Percentiles rank a stretch among this genome's conserved stretches.
These are phyloP conservation scores for Phyllotreta striolata DNA, from an alignment of 2,888 invertebrate genomes.

Conservation along the genomic window DNA sequence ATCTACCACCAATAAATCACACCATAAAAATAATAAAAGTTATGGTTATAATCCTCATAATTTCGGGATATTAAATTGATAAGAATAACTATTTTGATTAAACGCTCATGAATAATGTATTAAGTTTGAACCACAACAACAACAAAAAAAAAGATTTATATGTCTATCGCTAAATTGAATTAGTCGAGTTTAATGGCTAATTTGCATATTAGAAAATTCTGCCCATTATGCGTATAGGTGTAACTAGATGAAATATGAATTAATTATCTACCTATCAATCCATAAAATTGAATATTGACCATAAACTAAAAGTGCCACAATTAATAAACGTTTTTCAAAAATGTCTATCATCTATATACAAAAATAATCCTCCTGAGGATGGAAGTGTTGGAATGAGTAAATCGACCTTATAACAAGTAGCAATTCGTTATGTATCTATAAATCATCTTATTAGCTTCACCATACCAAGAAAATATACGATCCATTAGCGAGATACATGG, in stretches of 20 bases:
- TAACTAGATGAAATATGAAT: too few relatives aligned
- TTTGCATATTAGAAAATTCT: conserved; percentile 22
- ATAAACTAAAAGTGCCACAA: too few relatives aligned
- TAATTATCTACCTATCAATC: too few relatives aligned
- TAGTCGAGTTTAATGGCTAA: conserved; percentile 12
- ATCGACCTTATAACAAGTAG: conserved; percentile 15
- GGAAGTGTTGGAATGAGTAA: too few relatives aligned
- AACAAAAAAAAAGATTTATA: conserved; percentile 17
- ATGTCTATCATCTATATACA: too few relatives aligned
- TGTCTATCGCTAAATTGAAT: conserved; percentile 21
- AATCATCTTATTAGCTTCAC: conserved; percentile 36
- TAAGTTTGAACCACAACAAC: conserved; percentile 10
- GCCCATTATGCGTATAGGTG: too few relatives aligned
- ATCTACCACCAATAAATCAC: conserved; percentile 49
- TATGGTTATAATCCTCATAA: conserved; percentile 39
- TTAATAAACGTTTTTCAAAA: too few relatives aligned
- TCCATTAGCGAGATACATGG: conserved; percentile 38
- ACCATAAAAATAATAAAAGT: conserved; percentile 45
- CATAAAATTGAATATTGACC: too few relatives aligned
- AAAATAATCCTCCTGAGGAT: too few relatives aligned
- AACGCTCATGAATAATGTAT: conserved; percentile 32
- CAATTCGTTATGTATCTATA: conserved; percentile 25
- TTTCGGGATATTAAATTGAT: conserved; percentile 37
- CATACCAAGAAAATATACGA: conserved; percentile 35
- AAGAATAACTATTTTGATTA: conserved; percentile 34